These are phyloP conservation scores for Pholis gunnellus DNA, from an alignment of 2,113 vertebrate genomes.

Conservation along the genomic window DNA sequence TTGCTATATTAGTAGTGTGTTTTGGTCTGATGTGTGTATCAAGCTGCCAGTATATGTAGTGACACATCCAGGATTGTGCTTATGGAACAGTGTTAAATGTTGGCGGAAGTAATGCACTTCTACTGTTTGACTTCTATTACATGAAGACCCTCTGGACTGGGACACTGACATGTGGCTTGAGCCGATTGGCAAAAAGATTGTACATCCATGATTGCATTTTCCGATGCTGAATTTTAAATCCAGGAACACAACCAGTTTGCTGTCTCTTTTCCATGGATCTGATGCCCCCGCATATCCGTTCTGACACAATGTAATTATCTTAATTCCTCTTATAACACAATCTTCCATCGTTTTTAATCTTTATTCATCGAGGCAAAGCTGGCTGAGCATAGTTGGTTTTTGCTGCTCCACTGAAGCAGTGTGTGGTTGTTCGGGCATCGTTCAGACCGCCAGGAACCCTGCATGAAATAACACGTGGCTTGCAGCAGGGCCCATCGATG, in stretches of 20 bases:
- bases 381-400: constrained; percentile 4
- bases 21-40: not conserved
- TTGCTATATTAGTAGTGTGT: no score
- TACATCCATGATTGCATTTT: not conserved
- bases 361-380: not conserved
- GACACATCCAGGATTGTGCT: constrained; percentile 11
- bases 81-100: constrained; percentile 15
- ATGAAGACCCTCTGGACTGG: constrained; percentile 5
- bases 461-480: not conserved
- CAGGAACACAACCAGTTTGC: not conserved
- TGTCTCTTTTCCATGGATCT: not conserved
- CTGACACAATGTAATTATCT: not conserved
- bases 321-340: not conserved
- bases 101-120: constrained; percentile 22
- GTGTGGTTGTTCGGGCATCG: not conserved
- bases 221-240: not conserved
- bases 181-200: not conserved
- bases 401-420: constrained; percentile 8
- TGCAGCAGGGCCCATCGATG: not conserved
- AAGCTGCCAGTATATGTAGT: not conserved
- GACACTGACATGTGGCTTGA: not conserved
- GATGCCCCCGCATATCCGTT: not conserved
- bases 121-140: constrained; percentile 11
- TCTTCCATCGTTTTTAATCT: not conserved
- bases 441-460: not conserved